Conservation (phyloP, 1,140 invertebrate genomes). For the Polyergus mexicanus region DNA sequence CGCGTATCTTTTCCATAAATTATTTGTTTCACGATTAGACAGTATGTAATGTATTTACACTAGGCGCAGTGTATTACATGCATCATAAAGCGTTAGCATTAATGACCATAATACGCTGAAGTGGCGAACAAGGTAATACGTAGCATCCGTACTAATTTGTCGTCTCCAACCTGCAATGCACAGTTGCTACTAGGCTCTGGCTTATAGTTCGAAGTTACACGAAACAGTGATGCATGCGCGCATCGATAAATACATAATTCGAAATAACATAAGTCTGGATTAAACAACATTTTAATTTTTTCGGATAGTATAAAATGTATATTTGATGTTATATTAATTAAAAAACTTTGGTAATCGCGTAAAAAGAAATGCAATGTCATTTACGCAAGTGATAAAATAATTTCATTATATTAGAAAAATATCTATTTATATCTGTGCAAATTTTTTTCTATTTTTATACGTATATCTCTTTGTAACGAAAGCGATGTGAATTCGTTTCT, state of each 20-base stretch:
- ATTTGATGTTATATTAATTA: neutral
- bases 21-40: neutral
- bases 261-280: neutral
- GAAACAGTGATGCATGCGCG: neutral
- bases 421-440: neutral
- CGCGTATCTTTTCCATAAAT: neutral
- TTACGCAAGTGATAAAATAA: neutral
- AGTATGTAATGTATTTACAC: constrained; percentile 50
- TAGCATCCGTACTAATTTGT: constrained; percentile 70
- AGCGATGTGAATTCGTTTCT: neutral
- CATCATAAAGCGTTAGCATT: constrained; percentile 49
- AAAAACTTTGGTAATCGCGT: neutral
- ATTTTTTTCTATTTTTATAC: neutral
- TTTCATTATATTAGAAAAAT: neutral
- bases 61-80: neutral
- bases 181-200: neutral
- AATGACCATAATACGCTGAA: constrained; percentile 71
- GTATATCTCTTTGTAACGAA: neutral
- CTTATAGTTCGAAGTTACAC: constrained; percentile 3
- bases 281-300: neutral
- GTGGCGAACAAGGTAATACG: constrained; percentile 69
- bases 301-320: neutral
- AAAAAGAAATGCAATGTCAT: no score
- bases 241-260: neutral
- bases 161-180: constrained; percentile 33